A percentile compares a stretch with the other conserved stretches of the same genome.
phyloP scores from a whole-genome alignment of 1,140 invertebrate species.

The Euschistus heros region DNA sequence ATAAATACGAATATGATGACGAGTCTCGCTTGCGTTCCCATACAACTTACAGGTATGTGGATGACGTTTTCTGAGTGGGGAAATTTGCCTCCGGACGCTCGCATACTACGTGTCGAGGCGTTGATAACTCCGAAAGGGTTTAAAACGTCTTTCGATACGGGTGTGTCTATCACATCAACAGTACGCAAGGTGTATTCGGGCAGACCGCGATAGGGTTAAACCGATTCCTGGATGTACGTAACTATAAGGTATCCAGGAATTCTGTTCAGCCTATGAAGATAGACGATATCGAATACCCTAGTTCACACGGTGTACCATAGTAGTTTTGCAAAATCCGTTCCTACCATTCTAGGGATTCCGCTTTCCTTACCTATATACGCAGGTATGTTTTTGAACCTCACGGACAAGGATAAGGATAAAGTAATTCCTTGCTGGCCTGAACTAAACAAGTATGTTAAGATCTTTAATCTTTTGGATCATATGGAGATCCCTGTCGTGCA shows the following conservation, averaged over 20 bases:
- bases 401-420: neutral
- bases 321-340: no score
- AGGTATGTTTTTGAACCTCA: neutral
- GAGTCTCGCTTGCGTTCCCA: no score
- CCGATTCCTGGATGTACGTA: neutral
- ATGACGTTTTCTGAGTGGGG: no score
- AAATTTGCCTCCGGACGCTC: no score
- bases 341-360: constrained; percentile 1
- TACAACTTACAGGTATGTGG: no score
- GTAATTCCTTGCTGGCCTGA: neutral
- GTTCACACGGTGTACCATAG: neutral
- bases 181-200: no score
- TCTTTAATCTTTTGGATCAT: constrained; percentile 12
- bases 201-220: neutral
- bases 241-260: neutral
- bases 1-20: no score
- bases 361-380: no score
- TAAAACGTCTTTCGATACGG: no score
- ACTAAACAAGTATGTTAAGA: constrained; percentile 6
- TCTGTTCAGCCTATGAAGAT: neutral
- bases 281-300: neutral
- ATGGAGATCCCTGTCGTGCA: constrained; percentile 4
- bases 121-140: no score
- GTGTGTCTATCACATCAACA: no score
- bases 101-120: no score